Evolutionary conservation across 1,140 invertebrate genomes (phyloP).

Genomic region (Lithobius niger): DNA sequence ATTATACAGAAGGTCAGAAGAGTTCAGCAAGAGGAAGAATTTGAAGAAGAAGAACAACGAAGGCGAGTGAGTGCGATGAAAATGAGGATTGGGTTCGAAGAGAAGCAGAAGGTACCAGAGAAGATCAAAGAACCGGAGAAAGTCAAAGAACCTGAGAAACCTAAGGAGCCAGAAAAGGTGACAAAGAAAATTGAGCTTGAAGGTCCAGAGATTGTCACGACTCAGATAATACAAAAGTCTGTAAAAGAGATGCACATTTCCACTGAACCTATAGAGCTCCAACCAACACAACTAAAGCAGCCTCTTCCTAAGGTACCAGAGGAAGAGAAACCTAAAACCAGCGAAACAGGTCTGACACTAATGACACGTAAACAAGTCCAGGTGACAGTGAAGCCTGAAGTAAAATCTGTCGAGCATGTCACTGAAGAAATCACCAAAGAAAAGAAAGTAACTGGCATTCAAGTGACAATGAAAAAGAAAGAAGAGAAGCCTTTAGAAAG

Average conservation of each 20-base stretch:
- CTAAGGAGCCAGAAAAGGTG: not conserved
- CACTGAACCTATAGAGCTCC: not conserved
- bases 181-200: not conserved
- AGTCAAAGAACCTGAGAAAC: not conserved
- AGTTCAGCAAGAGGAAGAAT: not conserved
- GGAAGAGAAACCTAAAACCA: slow-evolving; percentile 5
- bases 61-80: not conserved
- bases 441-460: slow-evolving; percentile 4
- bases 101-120: not conserved
- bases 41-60: not conserved
- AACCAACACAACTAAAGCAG: not conserved
- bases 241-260: not conserved
- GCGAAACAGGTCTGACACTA: not conserved
- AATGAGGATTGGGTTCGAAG: not conserved
- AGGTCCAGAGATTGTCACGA: not conserved
- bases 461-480: slow-evolving; percentile 6
- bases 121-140: not conserved
- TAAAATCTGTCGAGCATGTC: not conserved
- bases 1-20: not conserved
- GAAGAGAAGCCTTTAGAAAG: too few species aligned
- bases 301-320: not conserved
- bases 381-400: not conserved
- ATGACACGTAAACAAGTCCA: not conserved
- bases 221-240: too few species aligned
- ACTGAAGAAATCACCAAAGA: not conserved